Evolutionary conservation across 92 coral and sea anemone genomes (phyloP).

Genomic region (Epizoanthus illoricatus): DNA sequence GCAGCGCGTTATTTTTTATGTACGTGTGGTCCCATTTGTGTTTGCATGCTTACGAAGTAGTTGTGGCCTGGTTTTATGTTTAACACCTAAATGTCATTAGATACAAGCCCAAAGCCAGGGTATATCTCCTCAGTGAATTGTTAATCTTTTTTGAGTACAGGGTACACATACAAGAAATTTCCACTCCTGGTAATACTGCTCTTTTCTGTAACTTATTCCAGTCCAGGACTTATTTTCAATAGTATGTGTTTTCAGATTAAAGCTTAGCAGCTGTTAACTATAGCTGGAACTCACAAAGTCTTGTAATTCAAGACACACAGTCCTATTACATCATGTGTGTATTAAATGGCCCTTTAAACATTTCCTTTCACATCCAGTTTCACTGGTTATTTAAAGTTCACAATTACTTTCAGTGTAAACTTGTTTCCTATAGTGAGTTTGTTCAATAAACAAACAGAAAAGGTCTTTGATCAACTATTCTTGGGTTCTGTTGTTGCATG

Average conservation of each 20-base stretch:
- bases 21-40: not conserved
- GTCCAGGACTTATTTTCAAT: not conserved
- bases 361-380: conserved; percentile 5
- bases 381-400: conserved; percentile 18
- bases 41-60: not conserved
- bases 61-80: not conserved
- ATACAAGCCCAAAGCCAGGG: conserved; percentile 10
- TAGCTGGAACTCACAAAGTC: not conserved
- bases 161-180: conserved; percentile 1
- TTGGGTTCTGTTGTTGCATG: conserved; percentile 32
- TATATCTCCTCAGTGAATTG: conserved; percentile 22
- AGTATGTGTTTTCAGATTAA: not conserved
- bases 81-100: conserved; percentile 15
- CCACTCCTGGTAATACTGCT: not conserved
- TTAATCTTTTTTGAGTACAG: conserved; percentile 22
- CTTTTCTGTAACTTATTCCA: not conserved
- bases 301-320: conserved; percentile 29
- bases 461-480: conserved; percentile 6
- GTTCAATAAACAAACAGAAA: conserved; percentile 23
- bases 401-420: conserved; percentile 34
- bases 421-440: conserved; percentile 19
- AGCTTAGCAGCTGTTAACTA: not conserved
- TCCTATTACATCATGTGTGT: not conserved
- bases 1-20: not conserved
- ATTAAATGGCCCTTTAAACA: not conserved